Evolutionary conservation across 35 echinoderm and acorn worm genomes (phyloP).

Genomic region (Anneissia japonica): DNA sequence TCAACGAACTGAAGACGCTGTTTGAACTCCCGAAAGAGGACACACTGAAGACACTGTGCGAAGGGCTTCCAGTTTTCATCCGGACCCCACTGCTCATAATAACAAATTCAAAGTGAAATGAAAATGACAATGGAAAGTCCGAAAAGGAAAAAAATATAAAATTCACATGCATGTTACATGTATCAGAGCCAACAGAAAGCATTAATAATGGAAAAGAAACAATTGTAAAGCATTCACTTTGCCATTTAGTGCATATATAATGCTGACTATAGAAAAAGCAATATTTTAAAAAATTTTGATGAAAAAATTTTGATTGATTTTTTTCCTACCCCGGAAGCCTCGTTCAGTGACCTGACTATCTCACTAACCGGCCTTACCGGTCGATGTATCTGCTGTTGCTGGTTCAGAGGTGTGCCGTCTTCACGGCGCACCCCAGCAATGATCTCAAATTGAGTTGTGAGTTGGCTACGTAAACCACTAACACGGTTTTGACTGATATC

Average conservation of each 20-base stretch:
- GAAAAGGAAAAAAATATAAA: not conserved
- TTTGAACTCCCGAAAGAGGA: not conserved
- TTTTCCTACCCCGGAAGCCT: not conserved
- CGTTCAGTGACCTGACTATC: not conserved
- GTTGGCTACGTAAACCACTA: not conserved
- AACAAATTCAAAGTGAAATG: not conserved
- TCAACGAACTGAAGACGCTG: not conserved
- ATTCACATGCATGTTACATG: not conserved
- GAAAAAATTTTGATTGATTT: not conserved
- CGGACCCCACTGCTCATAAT: not conserved
- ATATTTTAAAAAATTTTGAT: not conserved
- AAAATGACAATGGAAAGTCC: not conserved
- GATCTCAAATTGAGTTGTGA: not conserved
- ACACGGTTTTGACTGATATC: not conserved
- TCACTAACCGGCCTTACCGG: not conserved
- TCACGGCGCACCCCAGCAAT: not conserved
- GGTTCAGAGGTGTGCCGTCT: not conserved
- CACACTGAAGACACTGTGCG: not conserved
- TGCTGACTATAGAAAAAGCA: not conserved
- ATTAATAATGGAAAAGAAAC: not conserved
- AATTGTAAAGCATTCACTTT: not conserved
- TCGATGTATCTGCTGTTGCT: not conserved
- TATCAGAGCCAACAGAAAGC: not conserved
- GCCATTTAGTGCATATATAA: not conserved
- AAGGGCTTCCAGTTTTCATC: not conserved